These are phyloP conservation scores for Caenorhabditis sp. DNA, from an alignment of 2,888 invertebrate species.

Conservation along the genomic window DNA sequence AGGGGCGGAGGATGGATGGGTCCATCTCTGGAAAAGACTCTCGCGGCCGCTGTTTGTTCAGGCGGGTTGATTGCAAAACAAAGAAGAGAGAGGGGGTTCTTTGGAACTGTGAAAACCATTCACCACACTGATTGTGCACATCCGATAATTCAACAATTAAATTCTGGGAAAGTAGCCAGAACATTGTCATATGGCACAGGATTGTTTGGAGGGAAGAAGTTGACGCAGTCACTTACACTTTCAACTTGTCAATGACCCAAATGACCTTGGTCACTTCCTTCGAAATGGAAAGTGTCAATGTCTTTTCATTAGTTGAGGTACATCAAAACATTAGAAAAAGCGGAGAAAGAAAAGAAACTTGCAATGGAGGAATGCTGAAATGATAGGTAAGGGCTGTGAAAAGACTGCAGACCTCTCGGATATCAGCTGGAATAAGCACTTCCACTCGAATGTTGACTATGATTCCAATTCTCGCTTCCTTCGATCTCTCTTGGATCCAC, in stretches of 20 bases:
- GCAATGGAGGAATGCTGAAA: too few relatives aligned
- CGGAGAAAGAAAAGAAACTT: too few relatives aligned
- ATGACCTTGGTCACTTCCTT: not conserved
- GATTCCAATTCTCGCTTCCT: not conserved
- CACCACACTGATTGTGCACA: too few relatives aligned
- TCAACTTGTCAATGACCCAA: not conserved
- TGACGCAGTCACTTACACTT: not conserved
- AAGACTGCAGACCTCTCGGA: too few relatives aligned
- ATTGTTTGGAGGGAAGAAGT: too few relatives aligned
- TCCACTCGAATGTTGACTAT: not conserved
- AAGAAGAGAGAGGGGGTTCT: not conserved
- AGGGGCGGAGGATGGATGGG: constrained; percentile 3
- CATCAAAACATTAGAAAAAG: too few relatives aligned
- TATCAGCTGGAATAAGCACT: too few relatives aligned
- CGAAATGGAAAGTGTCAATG: constrained; percentile 1
- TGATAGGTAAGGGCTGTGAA: too few relatives aligned
- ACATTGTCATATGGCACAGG: not conserved
- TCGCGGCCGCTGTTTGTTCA: not conserved
- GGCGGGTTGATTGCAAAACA: not conserved
- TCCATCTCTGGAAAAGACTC: not conserved
- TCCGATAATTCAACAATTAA: too few relatives aligned
- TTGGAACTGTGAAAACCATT: not conserved
- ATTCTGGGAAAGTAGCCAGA: too few relatives aligned
- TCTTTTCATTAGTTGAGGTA: too few relatives aligned
- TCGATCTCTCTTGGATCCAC: not conserved